Conservation (phyloP, 2,888 invertebrate genomes). For the Cephus runcator region DNA sequence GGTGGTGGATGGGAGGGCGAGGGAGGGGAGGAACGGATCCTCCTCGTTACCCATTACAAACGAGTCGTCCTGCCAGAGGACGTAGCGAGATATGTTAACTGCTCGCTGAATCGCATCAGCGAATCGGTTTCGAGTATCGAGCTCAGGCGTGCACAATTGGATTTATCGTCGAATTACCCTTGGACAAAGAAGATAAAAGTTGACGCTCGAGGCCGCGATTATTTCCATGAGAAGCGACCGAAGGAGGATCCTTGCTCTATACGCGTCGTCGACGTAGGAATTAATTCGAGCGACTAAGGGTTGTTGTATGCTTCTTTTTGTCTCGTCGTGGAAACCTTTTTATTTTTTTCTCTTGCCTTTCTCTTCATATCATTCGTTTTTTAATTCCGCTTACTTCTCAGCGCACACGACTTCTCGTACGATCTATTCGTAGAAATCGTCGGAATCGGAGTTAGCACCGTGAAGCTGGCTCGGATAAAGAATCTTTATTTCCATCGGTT, state of each 20-base stretch:
- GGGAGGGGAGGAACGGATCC: neutral
- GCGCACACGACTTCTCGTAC: neutral
- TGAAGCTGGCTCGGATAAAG: slow-evolving; percentile 26
- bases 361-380: neutral
- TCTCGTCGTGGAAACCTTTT: neutral
- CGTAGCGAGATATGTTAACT: neutral
- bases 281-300: neutral
- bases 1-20: neutral
- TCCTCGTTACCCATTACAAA: slow-evolving; percentile 1
- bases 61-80: neutral
- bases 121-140: neutral
- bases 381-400: neutral
- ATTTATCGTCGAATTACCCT: neutral
- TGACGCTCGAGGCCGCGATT: neutral
- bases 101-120: neutral
- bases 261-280: neutral
- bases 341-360: neutral
- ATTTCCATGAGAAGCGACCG: neutral
- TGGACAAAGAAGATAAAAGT: neutral
- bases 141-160: neutral
- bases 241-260: neutral
- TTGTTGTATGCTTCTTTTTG: neutral
- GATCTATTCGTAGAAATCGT: neutral
- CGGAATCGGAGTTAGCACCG: neutral
- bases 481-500: slow-evolving; percentile 39